Conservation (phyloP, 2,888 invertebrate genomes). For the Pristionchus japonicus region DNA sequence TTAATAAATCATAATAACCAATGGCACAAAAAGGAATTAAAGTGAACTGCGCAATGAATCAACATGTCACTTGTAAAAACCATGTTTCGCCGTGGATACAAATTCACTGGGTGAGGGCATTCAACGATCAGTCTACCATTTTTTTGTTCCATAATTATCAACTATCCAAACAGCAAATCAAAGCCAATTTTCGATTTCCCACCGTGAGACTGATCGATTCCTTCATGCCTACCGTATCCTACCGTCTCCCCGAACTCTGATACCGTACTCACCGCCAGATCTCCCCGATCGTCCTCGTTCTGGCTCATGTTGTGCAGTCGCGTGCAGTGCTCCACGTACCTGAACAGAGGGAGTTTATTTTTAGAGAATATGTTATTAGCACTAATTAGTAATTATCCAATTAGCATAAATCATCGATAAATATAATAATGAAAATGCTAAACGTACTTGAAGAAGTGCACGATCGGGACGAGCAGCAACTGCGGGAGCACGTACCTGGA, state of each 20-base stretch:
- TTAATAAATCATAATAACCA: background rate
- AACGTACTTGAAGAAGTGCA: conserved; percentile 69
- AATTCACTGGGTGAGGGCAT: too few relatives aligned
- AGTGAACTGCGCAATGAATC: background rate
- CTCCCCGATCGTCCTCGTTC: conserved; percentile 42
- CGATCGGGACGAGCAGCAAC: conserved; percentile 65
- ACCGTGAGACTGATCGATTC: too few relatives aligned
- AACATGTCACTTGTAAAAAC: background rate
- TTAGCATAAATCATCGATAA: too few relatives aligned
- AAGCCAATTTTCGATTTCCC: too few relatives aligned
- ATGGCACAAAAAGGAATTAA: background rate
- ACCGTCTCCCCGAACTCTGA: background rate
- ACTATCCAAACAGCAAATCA: too few relatives aligned
- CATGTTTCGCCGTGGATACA: background rate
- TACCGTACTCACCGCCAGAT: conserved; percentile 41
- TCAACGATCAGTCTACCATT: too few relatives aligned
- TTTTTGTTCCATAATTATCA: too few relatives aligned
- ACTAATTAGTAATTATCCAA: too few relatives aligned
- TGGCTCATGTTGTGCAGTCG: conserved; percentile 39
- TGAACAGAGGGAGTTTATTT: too few relatives aligned
- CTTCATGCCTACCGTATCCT: background rate
- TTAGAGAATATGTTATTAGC: too few relatives aligned
- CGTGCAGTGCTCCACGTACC: conserved; percentile 57
- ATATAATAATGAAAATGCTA: too few relatives aligned
- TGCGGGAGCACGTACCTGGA: conserved; percentile 71